Percentiles rank a stretch among this genome's conserved stretches.
These are phyloP conservation scores for Crypturellus tataupa DNA, from an alignment of 2,797 vertebrate genomes.

Conservation along the genomic window DNA sequence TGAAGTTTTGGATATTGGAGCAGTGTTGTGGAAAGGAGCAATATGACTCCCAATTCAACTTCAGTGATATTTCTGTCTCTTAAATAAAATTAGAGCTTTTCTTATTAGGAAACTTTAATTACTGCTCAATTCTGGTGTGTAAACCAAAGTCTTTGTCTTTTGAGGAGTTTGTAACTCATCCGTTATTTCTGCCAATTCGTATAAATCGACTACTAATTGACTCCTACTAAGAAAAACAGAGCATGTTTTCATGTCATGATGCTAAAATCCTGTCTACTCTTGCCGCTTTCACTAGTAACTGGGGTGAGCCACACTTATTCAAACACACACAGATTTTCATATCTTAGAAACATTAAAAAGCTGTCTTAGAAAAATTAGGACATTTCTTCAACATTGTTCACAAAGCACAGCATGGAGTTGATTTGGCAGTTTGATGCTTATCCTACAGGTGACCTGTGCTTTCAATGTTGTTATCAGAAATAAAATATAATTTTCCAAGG, in stretches of 20 bases:
- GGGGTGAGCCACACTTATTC: neutral
- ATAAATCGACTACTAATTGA: no score
- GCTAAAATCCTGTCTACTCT: neutral
- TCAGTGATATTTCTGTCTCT: neutral
- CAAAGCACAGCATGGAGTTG: slow-evolving; percentile 30
- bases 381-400: neutral
- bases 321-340: slow-evolving; percentile 5
- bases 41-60: neutral
- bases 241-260: neutral
- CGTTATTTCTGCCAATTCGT: neutral
- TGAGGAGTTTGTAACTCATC: neutral
- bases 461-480: slow-evolving; percentile 31
- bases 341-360: neutral
- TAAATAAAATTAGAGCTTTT: neutral
- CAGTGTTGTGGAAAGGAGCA: neutral
- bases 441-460: slow-evolving; percentile 46
- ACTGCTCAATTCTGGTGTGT: neutral
- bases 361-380: neutral
- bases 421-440: slow-evolving; percentile 35
- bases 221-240: neutral
- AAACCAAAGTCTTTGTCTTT: neutral
- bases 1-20: neutral
- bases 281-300: neutral
- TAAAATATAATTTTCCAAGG: slow-evolving; percentile 50
- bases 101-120: neutral